phyloP scores from a whole-genome alignment of 2,797 vertebrate genomes.

The Mallotus villosus region DNA sequence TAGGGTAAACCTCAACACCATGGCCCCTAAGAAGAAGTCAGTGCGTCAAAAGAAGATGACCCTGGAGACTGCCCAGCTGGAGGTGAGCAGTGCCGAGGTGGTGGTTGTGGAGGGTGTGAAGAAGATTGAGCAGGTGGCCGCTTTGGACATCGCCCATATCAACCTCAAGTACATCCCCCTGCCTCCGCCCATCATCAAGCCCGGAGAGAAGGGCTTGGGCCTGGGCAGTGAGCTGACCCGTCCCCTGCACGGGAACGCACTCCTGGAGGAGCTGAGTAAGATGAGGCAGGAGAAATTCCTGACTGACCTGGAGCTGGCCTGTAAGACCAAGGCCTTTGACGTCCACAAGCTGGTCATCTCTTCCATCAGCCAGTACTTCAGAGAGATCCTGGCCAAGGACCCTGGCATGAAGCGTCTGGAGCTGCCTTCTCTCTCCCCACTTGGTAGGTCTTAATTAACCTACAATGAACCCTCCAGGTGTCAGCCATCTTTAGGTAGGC shows the following conservation, averaged over 20 bases:
- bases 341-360: constrained; percentile 84
- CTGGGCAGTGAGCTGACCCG: constrained; percentile 78
- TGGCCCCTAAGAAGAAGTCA: constrained; percentile 84
- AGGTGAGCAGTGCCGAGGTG: constrained; percentile 63
- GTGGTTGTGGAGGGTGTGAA: constrained; percentile 67
- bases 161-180: constrained; percentile 77
- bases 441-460: constrained; percentile 58
- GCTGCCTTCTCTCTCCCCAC: constrained; percentile 75
- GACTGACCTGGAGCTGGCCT: constrained; percentile 81
- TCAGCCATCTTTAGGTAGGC: background rate
- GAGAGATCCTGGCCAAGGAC: constrained; percentile 80
- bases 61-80: constrained; percentile 42
- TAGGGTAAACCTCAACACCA: constrained; percentile 19
- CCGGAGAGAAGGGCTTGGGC: constrained; percentile 75
- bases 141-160: constrained; percentile 77
- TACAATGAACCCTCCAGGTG: background rate
- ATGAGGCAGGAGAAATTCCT: constrained; percentile 84
- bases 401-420: constrained; percentile 78
- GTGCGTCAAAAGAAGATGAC: constrained; percentile 69
- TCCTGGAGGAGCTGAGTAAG: constrained; percentile 82
- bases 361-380: constrained; percentile 82
- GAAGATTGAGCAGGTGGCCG: constrained; percentile 79
- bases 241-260: constrained; percentile 70
- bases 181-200: constrained; percentile 72
- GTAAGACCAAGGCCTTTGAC: constrained; percentile 83